Percentiles rank a stretch among this genome's conserved stretches.
phyloP scores from a whole-genome alignment of 2,113 vertebrate genomes.

The Narcine bancroftii region DNA sequence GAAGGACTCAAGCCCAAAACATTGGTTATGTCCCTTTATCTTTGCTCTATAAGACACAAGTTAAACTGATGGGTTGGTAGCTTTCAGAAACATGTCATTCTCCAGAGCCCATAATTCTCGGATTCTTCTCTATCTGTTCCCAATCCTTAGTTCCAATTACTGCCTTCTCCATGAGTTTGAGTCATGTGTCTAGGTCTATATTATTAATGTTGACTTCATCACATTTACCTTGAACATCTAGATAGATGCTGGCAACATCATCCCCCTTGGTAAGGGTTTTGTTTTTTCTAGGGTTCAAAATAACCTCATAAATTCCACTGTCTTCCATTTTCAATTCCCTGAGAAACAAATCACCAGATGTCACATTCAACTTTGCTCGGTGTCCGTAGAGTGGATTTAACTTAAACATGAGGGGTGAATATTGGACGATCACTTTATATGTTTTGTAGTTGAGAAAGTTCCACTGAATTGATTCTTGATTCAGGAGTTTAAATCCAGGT shows the following conservation, averaged over 20 bases:
- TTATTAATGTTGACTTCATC: no score
- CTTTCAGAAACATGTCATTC: no score
- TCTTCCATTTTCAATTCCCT: not conserved
- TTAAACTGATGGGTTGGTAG: no score
- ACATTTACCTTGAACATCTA: not conserved
- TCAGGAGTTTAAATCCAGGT: not conserved
- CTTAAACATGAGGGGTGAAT: not conserved
- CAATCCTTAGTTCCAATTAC: not conserved
- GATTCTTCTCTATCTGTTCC: not conserved
- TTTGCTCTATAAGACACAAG: no score
- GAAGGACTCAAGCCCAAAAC: no score
- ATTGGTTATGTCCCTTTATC: no score
- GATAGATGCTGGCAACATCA: not conserved
- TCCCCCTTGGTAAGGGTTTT: not conserved
- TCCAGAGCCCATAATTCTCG: not conserved
- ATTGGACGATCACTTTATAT: not conserved
- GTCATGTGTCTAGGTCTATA: no score
- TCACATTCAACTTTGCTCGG: not conserved
- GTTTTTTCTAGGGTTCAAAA: not conserved
- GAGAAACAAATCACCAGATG: not conserved
- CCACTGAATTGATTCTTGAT: not conserved
- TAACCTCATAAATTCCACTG: slow-evolving; percentile 8
- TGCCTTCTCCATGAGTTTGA: no score
- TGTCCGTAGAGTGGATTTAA: not conserved
- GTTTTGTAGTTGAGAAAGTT: not conserved